Percentiles rank a stretch among this genome's conserved stretches.
These are phyloP conservation scores for Pelagia noctiluca DNA, from an alignment of 30 jellyfish, hydroid and myxozoan species.

Conservation along the genomic window DNA sequence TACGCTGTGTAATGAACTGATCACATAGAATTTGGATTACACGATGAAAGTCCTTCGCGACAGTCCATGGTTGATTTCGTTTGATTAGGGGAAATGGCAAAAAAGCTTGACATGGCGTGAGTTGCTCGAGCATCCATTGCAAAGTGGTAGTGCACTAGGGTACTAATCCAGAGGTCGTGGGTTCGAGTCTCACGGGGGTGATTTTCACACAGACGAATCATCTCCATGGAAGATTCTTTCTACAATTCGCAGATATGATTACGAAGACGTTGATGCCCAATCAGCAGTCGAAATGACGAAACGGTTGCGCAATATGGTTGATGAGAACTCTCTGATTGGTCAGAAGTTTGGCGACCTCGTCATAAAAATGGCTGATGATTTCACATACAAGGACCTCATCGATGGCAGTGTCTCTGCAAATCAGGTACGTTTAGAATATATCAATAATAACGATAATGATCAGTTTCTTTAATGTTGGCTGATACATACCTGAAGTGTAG, in stretches of 20 bases:
- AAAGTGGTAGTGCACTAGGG: not conserved
- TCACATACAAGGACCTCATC: slow-evolving; percentile 78
- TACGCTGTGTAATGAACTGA: too few species aligned
- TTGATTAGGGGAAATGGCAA: not conserved
- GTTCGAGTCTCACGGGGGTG: not conserved
- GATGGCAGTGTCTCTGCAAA: slow-evolving; percentile 86
- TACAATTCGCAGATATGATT: slow-evolving; percentile 77
- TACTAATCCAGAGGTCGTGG: not conserved
- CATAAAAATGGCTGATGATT: slow-evolving; percentile 75
- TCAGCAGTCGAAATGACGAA: slow-evolving; percentile 68
- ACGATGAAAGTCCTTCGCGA: too few species aligned
- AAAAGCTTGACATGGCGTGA: not conserved
- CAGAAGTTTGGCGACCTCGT: slow-evolving; percentile 39
- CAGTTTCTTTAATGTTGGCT: not conserved
- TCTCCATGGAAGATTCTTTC: not conserved
- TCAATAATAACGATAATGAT: not conserved
- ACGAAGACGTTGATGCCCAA: slow-evolving; percentile 71
- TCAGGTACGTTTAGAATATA: slow-evolving; percentile 61
- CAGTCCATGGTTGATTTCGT: too few species aligned
- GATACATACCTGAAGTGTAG: not conserved
- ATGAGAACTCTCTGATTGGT: slow-evolving; percentile 45
- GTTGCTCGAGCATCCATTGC: not conserved
- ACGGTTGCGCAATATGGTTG: slow-evolving; percentile 59
- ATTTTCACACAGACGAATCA: not conserved
- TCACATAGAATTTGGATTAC: too few species aligned